phyloP scores from a whole-genome alignment of 2,113 vertebrate species.

The Tyto alba region DNA sequence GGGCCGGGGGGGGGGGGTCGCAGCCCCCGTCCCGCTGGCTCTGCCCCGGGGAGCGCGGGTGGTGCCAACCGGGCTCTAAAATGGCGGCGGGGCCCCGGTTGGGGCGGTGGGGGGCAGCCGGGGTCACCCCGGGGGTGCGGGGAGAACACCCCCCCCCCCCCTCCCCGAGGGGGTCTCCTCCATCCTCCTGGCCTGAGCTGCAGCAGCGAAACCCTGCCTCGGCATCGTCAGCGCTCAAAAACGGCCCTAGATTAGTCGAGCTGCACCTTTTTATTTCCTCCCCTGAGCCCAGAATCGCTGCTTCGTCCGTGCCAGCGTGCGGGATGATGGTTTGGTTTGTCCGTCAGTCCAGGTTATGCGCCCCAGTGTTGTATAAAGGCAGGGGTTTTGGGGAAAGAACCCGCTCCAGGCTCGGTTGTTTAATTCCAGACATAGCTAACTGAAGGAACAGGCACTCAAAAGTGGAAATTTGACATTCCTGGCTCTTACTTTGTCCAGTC shows the following conservation, averaged over 20 bases:
- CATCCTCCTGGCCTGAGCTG: not conserved
- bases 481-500: not conserved
- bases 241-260: not conserved
- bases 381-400: not conserved
- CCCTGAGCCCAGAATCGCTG: rapidly evolving
- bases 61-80: slow-evolving; percentile 65
- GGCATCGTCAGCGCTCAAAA: not conserved
- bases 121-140: not conserved
- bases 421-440: not conserved
- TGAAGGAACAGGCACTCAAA: not conserved
- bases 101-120: slow-evolving; percentile 47
- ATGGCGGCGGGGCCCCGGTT: slow-evolving; percentile 81
- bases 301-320: rapidly evolving
- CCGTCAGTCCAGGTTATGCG: rapidly evolving
- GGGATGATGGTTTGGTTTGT: not conserved
- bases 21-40: not conserved
- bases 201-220: not conserved
- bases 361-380: not conserved
- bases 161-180: not conserved
- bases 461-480: not conserved
- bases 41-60: not conserved
- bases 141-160: too few species aligned
- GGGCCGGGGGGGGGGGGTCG: not conserved
- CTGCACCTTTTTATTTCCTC: not conserved
- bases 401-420: not conserved